Evolutionary conservation across 2,113 vertebrate species (phyloP).

Genomic region (Megaleporinus macrocephalus): DNA sequence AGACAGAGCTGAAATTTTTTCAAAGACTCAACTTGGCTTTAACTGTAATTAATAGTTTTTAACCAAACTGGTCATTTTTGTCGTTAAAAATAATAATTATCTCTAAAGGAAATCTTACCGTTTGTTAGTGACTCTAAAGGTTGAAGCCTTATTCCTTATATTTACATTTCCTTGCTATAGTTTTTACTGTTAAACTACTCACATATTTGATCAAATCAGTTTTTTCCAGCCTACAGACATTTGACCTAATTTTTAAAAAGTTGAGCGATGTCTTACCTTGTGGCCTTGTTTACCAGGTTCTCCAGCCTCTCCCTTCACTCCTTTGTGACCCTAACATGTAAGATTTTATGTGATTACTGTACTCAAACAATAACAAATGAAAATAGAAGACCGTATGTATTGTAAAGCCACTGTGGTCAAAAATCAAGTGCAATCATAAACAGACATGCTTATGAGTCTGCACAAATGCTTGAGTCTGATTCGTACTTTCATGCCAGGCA

Average conservation of each 20-base stretch:
- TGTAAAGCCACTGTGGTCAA: no score
- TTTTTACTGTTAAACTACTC: no score
- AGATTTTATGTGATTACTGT: background rate
- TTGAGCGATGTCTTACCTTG: slow-evolving; percentile 81
- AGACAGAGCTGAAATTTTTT: no score
- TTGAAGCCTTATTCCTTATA: background rate
- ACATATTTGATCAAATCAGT: no score
- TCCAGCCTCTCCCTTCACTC: slow-evolving; percentile 90
- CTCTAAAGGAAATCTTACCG: background rate
- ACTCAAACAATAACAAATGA: background rate
- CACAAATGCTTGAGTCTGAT: no score
- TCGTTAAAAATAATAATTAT: background rate
- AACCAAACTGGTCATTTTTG: background rate
- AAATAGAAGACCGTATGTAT: no score
- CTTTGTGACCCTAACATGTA: slow-evolving; percentile 90
- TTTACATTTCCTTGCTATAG: no score
- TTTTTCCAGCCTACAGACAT: no score
- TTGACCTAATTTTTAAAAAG: no score
- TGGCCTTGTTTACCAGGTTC: slow-evolving; percentile 98
- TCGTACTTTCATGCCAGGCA: slow-evolving; percentile 96
- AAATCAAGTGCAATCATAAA: no score
- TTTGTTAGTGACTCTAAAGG: background rate
- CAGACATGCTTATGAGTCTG: no score
- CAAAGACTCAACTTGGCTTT: background rate
- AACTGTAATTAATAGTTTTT: background rate